Evolutionary conservation across 2,888 invertebrate genomes (phyloP).

Genomic region (Campoplex capitator): DNA sequence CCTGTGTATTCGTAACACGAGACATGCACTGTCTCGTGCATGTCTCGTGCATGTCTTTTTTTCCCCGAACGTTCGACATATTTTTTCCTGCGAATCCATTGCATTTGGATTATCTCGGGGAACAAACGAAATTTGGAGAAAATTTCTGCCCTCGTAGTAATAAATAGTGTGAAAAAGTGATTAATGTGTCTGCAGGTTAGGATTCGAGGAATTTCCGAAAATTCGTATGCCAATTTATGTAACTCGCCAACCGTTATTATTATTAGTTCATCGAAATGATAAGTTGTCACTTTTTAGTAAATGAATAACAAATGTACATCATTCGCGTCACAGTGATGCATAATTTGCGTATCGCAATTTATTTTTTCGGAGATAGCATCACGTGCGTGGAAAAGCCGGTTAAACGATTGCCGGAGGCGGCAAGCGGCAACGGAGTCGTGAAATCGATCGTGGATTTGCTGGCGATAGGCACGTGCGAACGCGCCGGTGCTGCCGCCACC

Average conservation of each 20-base stretch:
- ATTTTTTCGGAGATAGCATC: background rate
- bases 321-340: background rate
- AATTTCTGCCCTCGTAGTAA: too few relatives aligned
- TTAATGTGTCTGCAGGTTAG: background rate
- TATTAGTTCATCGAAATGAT: background rate
- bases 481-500: conserved; percentile 15
- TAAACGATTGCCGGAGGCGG: background rate
- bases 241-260: too few relatives aligned
- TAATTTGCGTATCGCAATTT: background rate
- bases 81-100: background rate
- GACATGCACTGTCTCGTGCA: too few relatives aligned
- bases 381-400: conserved; percentile 1
- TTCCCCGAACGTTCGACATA: background rate
- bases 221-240: background rate
- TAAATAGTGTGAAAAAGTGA: too few relatives aligned
- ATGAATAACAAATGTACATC: background rate
- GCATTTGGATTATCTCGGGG: background rate
- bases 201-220: background rate
- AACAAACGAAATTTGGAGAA: background rate
- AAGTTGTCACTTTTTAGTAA: background rate
- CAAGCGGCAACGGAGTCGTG: background rate
- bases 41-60: too few relatives aligned
- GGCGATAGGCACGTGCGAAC: conserved; percentile 28
- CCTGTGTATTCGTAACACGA: too few relatives aligned
- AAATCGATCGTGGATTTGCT: conserved; percentile 35